Base-by-base conservation (phyloP, 2,797 vertebrate species). In the Choloepus didactylus region DNA sequence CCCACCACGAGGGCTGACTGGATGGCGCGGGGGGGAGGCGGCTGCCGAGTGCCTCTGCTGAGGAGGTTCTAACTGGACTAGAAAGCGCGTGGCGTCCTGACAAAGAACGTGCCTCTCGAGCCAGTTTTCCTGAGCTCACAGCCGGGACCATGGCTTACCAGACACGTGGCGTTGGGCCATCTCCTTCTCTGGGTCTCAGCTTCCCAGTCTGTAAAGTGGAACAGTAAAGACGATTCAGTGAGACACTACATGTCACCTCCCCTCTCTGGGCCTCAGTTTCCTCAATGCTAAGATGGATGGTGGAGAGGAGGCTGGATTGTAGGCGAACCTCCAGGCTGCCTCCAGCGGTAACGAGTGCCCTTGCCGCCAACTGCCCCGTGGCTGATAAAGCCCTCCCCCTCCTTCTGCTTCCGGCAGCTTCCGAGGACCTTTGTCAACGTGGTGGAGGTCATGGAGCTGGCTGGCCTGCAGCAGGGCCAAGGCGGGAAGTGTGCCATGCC, bases 381-480 rank as follows among this genome's bases (percentile, higher is more conserved):
- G 56, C 92, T 87, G 29, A 87, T 0, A 1, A 75, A 73, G 6
- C 44, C 89, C 96, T 97, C 91, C 56, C 56, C 56, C 9, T 88
- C 93, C 23, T 92, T 97, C 60, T 97, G 85, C 96, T 97, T 81
- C 70, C 76, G 21, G 1, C 94, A 99, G 99, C 98, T 99, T 93
- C 99, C 99, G 18, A 99, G 98, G 96, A 97, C 96, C 29, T 98
- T 99, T 94, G 97, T 99, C 93, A 99, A 99, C 4, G 4, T 99
- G 69, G 97, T 99, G 94, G 98, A 99, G 95, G 97, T 99, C 91
- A 96, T 99, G 46, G 98, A 99, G 96, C 87, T 99, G 14, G 97
- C 98, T 86, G 98, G 97, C 31, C 98, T 99, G 92, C 98, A 98
- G 89, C 98, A 97, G 95, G 95, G 99, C 23, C 98, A 98, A 76